Conservation (phyloP, 2,888 invertebrate genomes). For the Dorcus parallelipipedus region DNA sequence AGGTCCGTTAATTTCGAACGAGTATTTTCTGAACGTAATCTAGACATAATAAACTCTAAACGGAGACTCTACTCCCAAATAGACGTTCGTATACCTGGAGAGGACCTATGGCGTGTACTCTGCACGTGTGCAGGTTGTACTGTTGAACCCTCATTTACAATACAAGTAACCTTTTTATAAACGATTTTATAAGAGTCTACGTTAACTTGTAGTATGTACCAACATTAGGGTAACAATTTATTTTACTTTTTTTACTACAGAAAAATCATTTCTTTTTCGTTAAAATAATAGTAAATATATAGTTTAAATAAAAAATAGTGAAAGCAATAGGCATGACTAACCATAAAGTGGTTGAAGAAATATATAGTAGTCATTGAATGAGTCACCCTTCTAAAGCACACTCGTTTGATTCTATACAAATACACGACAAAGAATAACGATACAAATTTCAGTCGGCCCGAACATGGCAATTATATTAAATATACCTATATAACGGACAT, state of each 20-base stretch:
- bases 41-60: slow-evolving; percentile 23
- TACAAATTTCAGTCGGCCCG: slow-evolving; percentile 21
- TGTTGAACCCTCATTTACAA: slow-evolving; percentile 2
- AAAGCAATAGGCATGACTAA: slow-evolving; percentile 7
- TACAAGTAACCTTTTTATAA: neutral
- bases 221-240: too few species aligned
- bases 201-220: too few species aligned
- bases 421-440: slow-evolving; percentile 26
- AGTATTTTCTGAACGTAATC: slow-evolving; percentile 23
- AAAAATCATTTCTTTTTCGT: too few species aligned
- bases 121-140: slow-evolving; percentile 7
- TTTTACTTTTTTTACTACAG: too few species aligned
- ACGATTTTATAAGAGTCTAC: too few species aligned
- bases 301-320: neutral
- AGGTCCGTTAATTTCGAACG: slow-evolving; percentile 31
- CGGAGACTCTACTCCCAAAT: slow-evolving; percentile 5
- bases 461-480: slow-evolving; percentile 26
- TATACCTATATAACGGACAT: slow-evolving; percentile 30
- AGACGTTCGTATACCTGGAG: slow-evolving; percentile 1
- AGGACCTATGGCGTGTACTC: slow-evolving; percentile 1
- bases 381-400: slow-evolving; percentile 27
- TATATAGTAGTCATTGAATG: slow-evolving; percentile 24
- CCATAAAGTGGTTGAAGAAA: slow-evolving; percentile 14
- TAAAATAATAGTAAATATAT: neutral
- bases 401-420: slow-evolving; percentile 26